phyloP scores from a whole-genome alignment of 2,888 invertebrate genomes.

The Ichneumon xanthorius region DNA sequence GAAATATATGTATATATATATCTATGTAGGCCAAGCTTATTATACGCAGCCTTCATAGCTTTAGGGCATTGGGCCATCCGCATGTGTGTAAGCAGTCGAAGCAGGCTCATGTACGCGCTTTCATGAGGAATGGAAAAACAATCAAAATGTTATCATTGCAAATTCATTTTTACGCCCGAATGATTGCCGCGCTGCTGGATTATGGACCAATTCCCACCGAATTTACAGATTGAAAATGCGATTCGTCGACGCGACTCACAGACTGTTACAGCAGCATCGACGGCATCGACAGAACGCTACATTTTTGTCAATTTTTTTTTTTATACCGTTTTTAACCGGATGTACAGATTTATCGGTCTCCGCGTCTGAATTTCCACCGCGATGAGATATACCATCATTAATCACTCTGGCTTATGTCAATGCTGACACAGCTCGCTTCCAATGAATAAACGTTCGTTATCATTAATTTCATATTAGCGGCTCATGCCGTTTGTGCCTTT shows the following conservation, averaged over 20 bases:
- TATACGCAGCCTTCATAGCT: background rate
- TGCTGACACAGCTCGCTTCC: conserved; percentile 45
- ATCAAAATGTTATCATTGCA: conserved; percentile 49
- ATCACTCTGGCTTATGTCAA: conserved; percentile 58
- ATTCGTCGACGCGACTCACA: conserved; percentile 23
- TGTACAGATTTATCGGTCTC: conserved; percentile 57
- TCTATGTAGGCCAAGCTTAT: background rate
- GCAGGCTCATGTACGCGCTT: background rate
- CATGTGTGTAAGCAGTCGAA: background rate
- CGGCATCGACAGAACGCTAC: conserved; percentile 32
- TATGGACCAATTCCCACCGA: conserved; percentile 55
- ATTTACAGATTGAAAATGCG: conserved; percentile 60
- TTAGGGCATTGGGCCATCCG: background rate
- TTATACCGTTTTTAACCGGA: conserved; percentile 53
- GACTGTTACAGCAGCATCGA: conserved; percentile 23
- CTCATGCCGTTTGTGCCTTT: background rate
- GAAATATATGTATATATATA: background rate
- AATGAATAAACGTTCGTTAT: conserved; percentile 49
- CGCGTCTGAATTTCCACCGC: conserved; percentile 44
- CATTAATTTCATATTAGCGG: conserved; percentile 45
- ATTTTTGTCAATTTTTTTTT: conserved; percentile 39
- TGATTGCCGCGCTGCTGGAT: conserved; percentile 46
- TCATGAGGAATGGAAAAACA: conserved; percentile 2
- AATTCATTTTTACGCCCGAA: conserved; percentile 60
- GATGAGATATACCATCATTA: conserved; percentile 47